A percentile compares a stretch with the other conserved stretches of the same genome.
These are phyloP conservation scores for Hedya salicella DNA, from an alignment of 2,888 invertebrate genomes.

Conservation along the genomic window DNA sequence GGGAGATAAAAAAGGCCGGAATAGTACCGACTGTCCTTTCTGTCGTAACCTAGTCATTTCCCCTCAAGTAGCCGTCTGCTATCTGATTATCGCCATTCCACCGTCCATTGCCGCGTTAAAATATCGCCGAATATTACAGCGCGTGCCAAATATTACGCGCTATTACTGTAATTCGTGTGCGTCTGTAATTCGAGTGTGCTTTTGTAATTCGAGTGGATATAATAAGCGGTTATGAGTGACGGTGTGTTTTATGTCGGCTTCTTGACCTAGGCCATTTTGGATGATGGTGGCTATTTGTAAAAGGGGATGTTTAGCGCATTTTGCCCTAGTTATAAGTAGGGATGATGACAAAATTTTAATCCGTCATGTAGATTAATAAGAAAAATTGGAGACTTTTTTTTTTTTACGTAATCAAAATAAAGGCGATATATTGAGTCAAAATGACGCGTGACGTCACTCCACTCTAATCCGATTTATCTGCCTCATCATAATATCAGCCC, in stretches of 20 bases:
- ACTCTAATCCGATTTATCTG: too few relatives aligned
- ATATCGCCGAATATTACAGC: conserved; percentile 72
- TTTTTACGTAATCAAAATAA: too few relatives aligned
- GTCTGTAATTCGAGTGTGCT: conserved; percentile 51
- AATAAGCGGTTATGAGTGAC: conserved; percentile 45
- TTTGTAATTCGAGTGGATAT: conserved; percentile 52
- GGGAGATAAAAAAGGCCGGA: too few relatives aligned
- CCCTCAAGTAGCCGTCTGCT: conserved; percentile 72
- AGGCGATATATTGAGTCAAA: too few relatives aligned
- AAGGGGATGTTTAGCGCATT: conserved; percentile 9
- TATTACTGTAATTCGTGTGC: conserved; percentile 54
- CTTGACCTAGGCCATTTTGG: conserved; percentile 36
- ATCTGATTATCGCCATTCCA: conserved; percentile 74
- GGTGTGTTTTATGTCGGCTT: conserved; percentile 38
- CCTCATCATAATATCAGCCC: too few relatives aligned
- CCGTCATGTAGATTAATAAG: too few relatives aligned
- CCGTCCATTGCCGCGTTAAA: conserved; percentile 71
- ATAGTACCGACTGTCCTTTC: conserved; percentile 40
- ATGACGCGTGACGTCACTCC: too few relatives aligned
- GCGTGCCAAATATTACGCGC: conserved; percentile 66
- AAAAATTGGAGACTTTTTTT: too few relatives aligned
- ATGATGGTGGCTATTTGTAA: conserved; percentile 12
- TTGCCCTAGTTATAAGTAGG: background rate
- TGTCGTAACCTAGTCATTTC: conserved; percentile 50
- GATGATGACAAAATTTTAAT: too few relatives aligned